Base-by-base conservation (phyloP, 2,113 vertebrate species). In the Antennarius striatus region DNA sequence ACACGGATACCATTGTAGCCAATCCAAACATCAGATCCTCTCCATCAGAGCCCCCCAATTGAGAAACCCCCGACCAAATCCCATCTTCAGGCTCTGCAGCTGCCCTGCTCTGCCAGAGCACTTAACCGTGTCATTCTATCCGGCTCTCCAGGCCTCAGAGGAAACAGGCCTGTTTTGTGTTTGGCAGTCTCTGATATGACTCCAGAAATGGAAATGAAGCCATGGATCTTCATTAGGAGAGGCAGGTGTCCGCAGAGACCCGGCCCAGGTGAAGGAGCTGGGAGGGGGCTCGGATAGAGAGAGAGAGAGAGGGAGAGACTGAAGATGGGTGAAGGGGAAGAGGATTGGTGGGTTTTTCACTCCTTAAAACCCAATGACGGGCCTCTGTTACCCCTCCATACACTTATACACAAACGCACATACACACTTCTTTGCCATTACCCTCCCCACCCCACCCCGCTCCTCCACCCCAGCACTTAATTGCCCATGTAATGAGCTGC, bases 161-260 rank as follows among this genome's bases (percentile, higher is more conserved):
- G 65, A 91, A 92, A 91, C 91, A 91, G 91, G 83, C 85, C 77
- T 71, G 85, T 92, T 91, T 90, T 94, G 94, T 96, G 90, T 84
- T 79, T 50, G 52, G 73, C 82, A 70, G 87, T 89, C 80, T 92
- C 93, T 60, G 92, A 93, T 90, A 89, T 91, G 91, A 92, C 94
- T 92, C 93, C 93, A 93, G 90, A 91, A 88, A 92, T 94, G 92
- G 91, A 95, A 94, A 94, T 94, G 71, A 89, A 89, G 91, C 90
- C 82, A 91, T 93, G 88, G 90, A 94, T 94, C 93, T 94, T 95
- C 94, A 96, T 96, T 94, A 94, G 88, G 88, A 91, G 87, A 93
- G 91, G 94, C 96, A 99, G 95, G 95, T 97, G 96, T 93, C 93
- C 91, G 69, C 75, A 74, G 78, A 85, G 83, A 86, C 81, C 73